Evolutionary conservation across 2,888 invertebrate species (phyloP), one percentile per base, ranked within the genome.

Genomic region (Gandaritis pyraliata): DNA sequence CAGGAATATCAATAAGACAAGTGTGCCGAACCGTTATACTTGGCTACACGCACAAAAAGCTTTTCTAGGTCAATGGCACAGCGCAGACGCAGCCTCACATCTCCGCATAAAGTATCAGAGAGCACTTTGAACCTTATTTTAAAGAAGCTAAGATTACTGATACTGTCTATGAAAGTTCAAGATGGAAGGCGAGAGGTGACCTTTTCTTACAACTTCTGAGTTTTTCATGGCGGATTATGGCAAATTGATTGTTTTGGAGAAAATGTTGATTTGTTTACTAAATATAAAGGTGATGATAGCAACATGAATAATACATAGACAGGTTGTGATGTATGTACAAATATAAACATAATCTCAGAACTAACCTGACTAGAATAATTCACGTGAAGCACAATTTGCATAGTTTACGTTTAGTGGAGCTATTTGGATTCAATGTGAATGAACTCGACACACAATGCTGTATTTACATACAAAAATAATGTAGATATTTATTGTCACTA

Each of bases 41-140:
- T 65, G 71, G 71, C 62, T 69, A 67, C 67, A 66, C 78, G 81
- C 66, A 89, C 88, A 92, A 90, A 91, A 91, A 90, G 80, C 78
- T 78, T 85, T 81, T 88, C 84, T 91, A 70, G 91, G 91, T 92
- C 90, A 92, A 78, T 85, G 86, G 91, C 88, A 89, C 90, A 87
- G 71, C 74, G 66, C 73, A 73, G 70, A 74, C 77, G 77, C 76
- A 77, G 76, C 69, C 65, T 73, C 72, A 64, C 59, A 47, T 65
- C 58, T 61, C 41, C 51, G 54, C 49, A 10, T n/a, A 49, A 47
- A 58, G 2, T 41, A 38, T 16, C 8, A 8, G 1, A 41, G 15
- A 41, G 18, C 33, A 53, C 50, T 50, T 54, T 50, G 29, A 59
- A 59, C 49, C 56, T 59, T 61, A 58, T 56, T 53, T 10, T 38